Base-by-base conservation (phyloP, 2,888 invertebrate genomes). In the Sabatieria punctata region DNA sequence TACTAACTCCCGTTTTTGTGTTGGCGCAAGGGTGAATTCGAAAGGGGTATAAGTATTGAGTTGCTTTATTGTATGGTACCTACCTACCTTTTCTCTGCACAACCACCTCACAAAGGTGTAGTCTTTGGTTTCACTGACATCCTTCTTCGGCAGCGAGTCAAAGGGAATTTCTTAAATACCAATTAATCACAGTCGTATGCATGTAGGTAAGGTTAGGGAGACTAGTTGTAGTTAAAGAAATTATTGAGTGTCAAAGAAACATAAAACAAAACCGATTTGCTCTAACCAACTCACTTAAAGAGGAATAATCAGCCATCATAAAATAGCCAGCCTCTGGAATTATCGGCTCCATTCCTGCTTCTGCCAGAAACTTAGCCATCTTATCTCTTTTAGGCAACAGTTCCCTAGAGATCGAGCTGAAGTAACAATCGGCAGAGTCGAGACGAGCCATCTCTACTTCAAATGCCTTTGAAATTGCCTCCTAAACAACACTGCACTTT, bases 251-350 rank as follows among this genome's bases (percentile, higher is more conserved):
- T n/a, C n/a, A n/a, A n/a, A n/a, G n/a, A n/a, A n/a, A n/a, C n/a
- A n/a, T n/a, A n/a, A n/a, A n/a, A n/a, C n/a, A n/a, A n/a, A n/a
- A n/a, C n/a, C n/a, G n/a, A n/a, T n/a, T n/a, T n/a, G n/a, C n/a
- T n/a, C 11, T 33, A 33, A 33, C 11, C n/a, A 13, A 33, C 33
- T 19, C 19, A 79, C 80, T 76, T 52, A 86, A 68, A 4, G 77
- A 71, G 11, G 80, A 77, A 79, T 85, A 89, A 69, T 97, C 86
- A 1, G 91, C 91, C 44, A 97, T 66, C 74, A 99, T 81, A 64
- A 97, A 99, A 69, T 93, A 99, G 0, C 97, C 95, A 2, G 88
- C 91, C 57, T 95, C 86, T 0, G 97, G 97, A 47, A 91, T 71
- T 0, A 84, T 84, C 0, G 93, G 88, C 35, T 76, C 77, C 78